Base-by-base conservation (phyloP, 2,797 vertebrate genomes). In the Epinephelus awoara region DNA sequence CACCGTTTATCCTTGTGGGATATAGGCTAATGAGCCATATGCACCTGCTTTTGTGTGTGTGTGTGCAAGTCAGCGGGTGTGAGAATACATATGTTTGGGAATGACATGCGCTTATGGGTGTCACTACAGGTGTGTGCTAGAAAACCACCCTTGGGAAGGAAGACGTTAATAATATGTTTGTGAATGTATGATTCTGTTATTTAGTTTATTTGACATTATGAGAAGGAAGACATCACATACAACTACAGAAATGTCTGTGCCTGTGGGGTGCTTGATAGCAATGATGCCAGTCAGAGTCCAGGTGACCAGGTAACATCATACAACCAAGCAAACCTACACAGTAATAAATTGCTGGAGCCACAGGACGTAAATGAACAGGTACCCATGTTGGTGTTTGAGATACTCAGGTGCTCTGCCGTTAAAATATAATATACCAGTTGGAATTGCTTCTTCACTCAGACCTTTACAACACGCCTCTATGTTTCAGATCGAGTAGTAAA, bases 1-100 rank as follows among this genome's bases (percentile, higher is more conserved):
- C 72, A 63, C 3, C 61, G 1, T 86, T 91, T 89, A 91, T 91
- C 92, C 91, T 80, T 85, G 90, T 91, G 91, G 88, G 90, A 92
- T 92, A 64, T 87, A 72, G 83, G 82, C 80, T 93, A 92, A 92
- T 91, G 78, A 91, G 83, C 75, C 61, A 58, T 74, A 79, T 83
- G 85, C 80, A 88, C 67, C 74, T 84, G 80, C 27, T 67, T 5
- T 1, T 59, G 59, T 55, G 61, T 49, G 67, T 55, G 77, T 34
- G 63, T 67, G 51, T 21, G 29, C 8, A 27, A 21, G 34, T 54
- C 9, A 5, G 25, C 71, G 46, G 14, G 54, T n/a, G 47, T 69
- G 58, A 40, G 56, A 56, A 40, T 21, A 46, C 52, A 55, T 42
- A 61, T 50, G 47, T 76, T 70, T 27, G 49, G 55, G 57, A 29